Evolutionary conservation across 2,797 vertebrate genomes (phyloP).

Genomic region (Rhincodon typus): DNA sequence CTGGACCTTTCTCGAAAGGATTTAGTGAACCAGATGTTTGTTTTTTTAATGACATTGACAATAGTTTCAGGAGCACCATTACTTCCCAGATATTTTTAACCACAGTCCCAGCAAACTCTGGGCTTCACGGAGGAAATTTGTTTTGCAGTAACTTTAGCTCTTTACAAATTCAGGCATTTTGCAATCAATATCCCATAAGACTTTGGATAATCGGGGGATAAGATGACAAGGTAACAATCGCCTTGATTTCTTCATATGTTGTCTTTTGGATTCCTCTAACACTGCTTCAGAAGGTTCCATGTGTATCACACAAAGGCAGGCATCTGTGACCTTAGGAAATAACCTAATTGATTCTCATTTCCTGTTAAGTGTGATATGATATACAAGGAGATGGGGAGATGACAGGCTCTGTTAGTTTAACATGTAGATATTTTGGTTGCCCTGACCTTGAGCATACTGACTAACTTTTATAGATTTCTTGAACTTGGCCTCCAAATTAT

Average conservation of each 20-base stretch:
- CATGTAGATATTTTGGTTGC: neutral
- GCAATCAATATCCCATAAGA: neutral
- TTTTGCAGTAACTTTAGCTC: neutral
- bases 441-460: neutral
- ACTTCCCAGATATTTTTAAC: neutral
- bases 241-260: neutral
- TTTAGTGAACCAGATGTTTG: neutral
- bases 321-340: constrained; percentile 29
- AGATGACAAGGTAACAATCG: neutral
- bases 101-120: neutral
- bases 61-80: too few relatives aligned
- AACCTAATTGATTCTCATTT: constrained; percentile 29
- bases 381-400: constrained; percentile 12
- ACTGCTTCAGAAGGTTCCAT: neutral
- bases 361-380: constrained; percentile 22
- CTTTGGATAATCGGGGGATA: neutral
- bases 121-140: neutral
- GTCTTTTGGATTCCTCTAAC: neutral
- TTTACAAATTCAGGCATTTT: neutral
- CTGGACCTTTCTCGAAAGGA: neutral
- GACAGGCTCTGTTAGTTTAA: constrained; percentile 3
- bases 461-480: neutral
- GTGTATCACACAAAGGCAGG: neutral
- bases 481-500: constrained; percentile 25
- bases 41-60: too few relatives aligned